Base-by-base conservation (phyloP, 2,113 vertebrate genomes). In the Tyrannus savana region DNA sequence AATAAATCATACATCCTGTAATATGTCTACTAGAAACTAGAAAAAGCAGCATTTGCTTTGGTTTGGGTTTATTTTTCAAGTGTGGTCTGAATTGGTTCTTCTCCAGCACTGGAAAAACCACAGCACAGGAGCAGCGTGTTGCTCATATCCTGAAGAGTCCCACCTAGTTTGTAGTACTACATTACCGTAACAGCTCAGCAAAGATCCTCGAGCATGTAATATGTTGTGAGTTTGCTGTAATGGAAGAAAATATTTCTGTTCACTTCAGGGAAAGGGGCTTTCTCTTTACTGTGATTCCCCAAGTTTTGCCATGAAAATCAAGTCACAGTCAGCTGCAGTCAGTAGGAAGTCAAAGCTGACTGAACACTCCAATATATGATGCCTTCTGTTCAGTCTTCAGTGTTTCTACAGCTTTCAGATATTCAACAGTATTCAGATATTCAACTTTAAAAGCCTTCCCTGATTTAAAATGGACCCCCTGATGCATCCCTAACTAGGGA, bases 401-500 rank as follows among this genome's bases (percentile, higher is more conserved):
- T 33, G 12, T 90, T 96, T 81, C 66, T 81, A 75, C 73, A 79
- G 88, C 50, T 93, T 89, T 94, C 52, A 68, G 49, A 50, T 50
- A 25, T 50, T 50, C 49, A 50, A 50, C 49, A 50, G 31, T 60
- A 90, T 87, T 96, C 88, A 95, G 88, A 82, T 90, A 87, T 88
- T 93, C 86, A 82, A 39, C 60, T 92, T 95, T 88, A 89, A 97
- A 97, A 96, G 89, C 46, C 49, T 78, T 89, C 46, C 75, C 42
- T 75, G 88, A 80, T 94, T 95, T 97, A 95, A 94, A 28, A 62
- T 23, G 62, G 77, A 93, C 60, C 33, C 50, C 59, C 62, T 90
- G 74, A 88, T 91, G 81, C 84, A 96, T 91, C 81, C 84, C 47
- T 96, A 93, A 96, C 86, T 83, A 88, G 93, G 72, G 44, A 96